A percentile compares a stretch with the other conserved stretches of the same genome.
These are phyloP conservation scores for Fistularia tabacaria DNA, from an alignment of 2,797 vertebrate genomes.

Conservation along the genomic window DNA sequence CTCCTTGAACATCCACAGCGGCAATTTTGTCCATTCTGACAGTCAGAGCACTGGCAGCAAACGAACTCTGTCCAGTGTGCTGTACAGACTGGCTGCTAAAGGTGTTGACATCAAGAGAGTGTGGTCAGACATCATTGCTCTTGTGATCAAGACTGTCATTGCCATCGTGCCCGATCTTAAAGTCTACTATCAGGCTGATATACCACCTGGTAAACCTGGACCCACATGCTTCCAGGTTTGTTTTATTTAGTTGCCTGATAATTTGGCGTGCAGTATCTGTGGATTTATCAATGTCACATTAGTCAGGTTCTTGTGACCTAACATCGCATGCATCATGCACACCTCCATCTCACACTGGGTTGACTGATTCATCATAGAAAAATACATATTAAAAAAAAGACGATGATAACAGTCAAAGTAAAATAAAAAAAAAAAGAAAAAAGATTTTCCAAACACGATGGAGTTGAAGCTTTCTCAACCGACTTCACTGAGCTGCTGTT, in stretches of 20 bases:
- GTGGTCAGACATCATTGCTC: conserved; percentile 94
- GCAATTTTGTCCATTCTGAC: conserved; percentile 93
- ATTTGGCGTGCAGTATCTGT: too few species aligned
- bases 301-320: too few species aligned
- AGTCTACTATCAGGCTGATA: conserved; percentile 91
- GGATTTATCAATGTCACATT: too few species aligned
- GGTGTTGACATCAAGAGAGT: conserved; percentile 92
- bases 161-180: conserved; percentile 91
- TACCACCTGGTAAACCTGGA: conserved; percentile 89
- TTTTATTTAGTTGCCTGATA: background rate
- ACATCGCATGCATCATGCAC: too few species aligned
- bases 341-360: too few species aligned
- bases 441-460: too few species aligned
- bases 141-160: conserved; percentile 95
- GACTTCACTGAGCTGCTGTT: too few species aligned
- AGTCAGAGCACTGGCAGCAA: conserved; percentile 92
- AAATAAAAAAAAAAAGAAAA: too few species aligned
- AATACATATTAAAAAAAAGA: too few species aligned
- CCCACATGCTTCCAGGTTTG: conserved; percentile 95
- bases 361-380: too few species aligned
- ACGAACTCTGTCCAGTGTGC: conserved; percentile 91
- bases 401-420: too few species aligned
- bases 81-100: conserved; percentile 84
- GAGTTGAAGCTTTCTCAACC: too few species aligned
- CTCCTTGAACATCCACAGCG: conserved; percentile 92